Evolutionary conservation across 2,888 invertebrate species (phyloP).

Genomic region (Diarsia rubi): DNA sequence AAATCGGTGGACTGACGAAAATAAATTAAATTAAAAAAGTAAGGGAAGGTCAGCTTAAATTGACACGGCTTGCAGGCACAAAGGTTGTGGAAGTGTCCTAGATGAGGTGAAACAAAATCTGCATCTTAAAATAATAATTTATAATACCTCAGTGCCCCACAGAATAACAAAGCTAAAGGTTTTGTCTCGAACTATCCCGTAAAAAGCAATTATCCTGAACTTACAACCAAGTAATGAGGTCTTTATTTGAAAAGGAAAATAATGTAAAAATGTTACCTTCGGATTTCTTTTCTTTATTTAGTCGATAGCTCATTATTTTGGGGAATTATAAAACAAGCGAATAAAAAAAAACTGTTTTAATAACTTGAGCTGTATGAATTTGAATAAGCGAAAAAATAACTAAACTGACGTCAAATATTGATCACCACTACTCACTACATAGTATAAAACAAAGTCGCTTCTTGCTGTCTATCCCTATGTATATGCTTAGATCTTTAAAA

Average conservation of each 20-base stretch:
- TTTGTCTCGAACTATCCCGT: constrained; percentile 31
- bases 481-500: too few species aligned
- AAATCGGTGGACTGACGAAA: not conserved
- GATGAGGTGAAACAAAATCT: not conserved
- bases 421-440: too few species aligned
- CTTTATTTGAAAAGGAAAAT: constrained; percentile 51
- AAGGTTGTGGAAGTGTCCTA: not conserved
- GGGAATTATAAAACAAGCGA: too few species aligned
- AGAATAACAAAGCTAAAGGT: constrained; percentile 21
- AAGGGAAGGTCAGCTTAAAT: not conserved
- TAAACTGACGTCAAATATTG: too few species aligned
- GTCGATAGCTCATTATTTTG: constrained; percentile 36
- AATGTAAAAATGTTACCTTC: constrained; percentile 43
- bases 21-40: too few species aligned
- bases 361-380: too few species aligned
- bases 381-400: too few species aligned
- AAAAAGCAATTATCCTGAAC: constrained; percentile 60
- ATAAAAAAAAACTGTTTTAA: too few species aligned
- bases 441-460: too few species aligned
- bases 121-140: not conserved
- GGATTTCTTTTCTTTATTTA: constrained; percentile 38
- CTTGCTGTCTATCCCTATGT: too few species aligned
- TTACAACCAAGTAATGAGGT: constrained; percentile 62
- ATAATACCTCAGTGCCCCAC: constrained; percentile 6
- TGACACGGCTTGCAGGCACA: not conserved